Base-by-base conservation (phyloP, 2,797 vertebrate species). In the Hylomyscus alleni region DNA sequence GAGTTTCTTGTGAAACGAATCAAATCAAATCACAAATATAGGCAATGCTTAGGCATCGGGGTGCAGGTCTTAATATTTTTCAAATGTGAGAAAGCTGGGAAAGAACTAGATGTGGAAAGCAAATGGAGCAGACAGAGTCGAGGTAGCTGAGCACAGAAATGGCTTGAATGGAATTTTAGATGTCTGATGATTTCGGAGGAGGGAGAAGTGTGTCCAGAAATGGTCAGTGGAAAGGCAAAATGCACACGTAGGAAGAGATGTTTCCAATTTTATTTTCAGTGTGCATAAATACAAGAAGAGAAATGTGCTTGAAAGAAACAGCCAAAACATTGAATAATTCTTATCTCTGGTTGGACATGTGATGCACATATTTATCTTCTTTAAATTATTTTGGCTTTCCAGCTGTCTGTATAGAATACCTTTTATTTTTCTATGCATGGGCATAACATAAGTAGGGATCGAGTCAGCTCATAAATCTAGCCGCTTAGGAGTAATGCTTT, bases 381-480 rank as follows among this genome's bases (percentile, higher is more conserved):
- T 81, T 58, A 34, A 76, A 34, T 69, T 69, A 50, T 73, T 91
- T 96, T 76, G 34, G 67, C 34, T 80, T 93, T 90, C 13, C 34
- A 90, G 26, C 69, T 95, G 50, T 92, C 78, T 77, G 58, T 10
- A 44, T 17, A 72, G 34, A 90, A 15, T 47, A 65, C 17, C 62
- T 47, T 90, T 83, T 84, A 93, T 77, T 93, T 90, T 85, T 78
- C 78, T 26, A 65, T 76, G 91, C 26, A 82, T 89, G 67, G 83
- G 62, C 54, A 69, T 62, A 84, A 40, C 3, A 69, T 67, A 86
- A 92, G 65, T 58, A 56, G 19, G 31, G 17, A 56, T n/a, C 44
- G 20, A 88, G 26, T 47, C 24, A 90, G 44, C 17, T 78, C 69
- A 26, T 77, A 65, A 89, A 83, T 83, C n/a, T 77, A 93, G 69